These are phyloP conservation scores for Phalacrocorax brasilianus DNA, from an alignment of 2,113 vertebrate genomes.

Conservation along the genomic window DNA sequence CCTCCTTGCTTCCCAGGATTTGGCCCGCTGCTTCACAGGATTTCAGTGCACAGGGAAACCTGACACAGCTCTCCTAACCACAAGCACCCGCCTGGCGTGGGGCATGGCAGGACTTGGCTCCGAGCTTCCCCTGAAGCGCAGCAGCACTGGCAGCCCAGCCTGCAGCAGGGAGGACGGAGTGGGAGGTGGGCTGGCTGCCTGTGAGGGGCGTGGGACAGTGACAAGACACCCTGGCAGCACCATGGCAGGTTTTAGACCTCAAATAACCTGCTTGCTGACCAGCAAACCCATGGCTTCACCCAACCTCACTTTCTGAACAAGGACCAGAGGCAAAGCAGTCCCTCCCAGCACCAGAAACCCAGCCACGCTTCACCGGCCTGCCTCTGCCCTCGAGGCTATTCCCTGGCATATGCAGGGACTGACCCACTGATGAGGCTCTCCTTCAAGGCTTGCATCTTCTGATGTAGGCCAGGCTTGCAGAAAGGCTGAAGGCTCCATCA, in stretches of 20 bases:
- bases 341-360: not conserved
- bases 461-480: not conserved
- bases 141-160: fast-evolving
- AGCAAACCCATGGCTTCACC: not conserved
- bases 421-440: no score
- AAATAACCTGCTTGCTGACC: not conserved
- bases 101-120: not conserved
- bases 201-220: fast-evolving
- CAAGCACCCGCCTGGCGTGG: fast-evolving
- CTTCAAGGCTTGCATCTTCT: not conserved
- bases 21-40: fast-evolving
- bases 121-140: fast-evolving
- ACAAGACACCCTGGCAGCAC: fast-evolving
- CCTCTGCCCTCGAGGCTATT: not conserved
- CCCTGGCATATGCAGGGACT: not conserved
- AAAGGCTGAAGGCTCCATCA: not conserved
- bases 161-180: not conserved
- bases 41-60: not conserved
- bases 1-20: not conserved
- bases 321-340: not conserved
- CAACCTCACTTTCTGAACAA: not conserved
- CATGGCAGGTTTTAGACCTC: not conserved
- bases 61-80: fast-evolving
- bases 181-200: not conserved
- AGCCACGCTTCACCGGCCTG: not conserved